These are phyloP conservation scores for Lynx canadensis DNA, from an alignment of 2,113 vertebrate species.

Conservation along the genomic window DNA sequence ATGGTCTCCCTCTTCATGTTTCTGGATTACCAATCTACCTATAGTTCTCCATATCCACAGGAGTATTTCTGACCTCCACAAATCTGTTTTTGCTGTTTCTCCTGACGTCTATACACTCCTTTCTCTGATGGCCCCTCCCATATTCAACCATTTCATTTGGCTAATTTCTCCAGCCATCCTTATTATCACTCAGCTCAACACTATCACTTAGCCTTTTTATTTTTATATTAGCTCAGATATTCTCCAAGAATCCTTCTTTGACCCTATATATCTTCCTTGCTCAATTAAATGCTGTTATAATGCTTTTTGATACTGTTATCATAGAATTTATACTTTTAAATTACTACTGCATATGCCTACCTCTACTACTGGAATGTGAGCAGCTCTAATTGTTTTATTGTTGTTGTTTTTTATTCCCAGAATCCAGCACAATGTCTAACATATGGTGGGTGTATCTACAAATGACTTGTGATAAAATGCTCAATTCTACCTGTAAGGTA, in stretches of 20 bases:
- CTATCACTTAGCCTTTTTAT: neutral
- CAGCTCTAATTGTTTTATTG: neutral
- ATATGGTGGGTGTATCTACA: neutral
- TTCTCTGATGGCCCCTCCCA: accelerated
- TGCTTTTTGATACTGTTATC: neutral
- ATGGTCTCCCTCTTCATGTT: neutral
- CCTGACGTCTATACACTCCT: neutral
- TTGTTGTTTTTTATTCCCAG: neutral
- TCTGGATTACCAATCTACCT: neutral
- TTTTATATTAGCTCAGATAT: neutral
- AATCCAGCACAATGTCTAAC: neutral
- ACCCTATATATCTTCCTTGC: neutral
- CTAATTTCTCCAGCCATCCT: neutral
- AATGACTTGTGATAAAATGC: neutral
- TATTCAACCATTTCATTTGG: neutral
- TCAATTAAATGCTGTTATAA: neutral
- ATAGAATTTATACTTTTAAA: neutral
- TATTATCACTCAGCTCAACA: neutral
- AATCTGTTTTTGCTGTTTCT: neutral
- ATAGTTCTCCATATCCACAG: neutral
- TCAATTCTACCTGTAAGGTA: neutral
- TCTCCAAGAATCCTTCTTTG: neutral
- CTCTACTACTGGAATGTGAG: neutral
- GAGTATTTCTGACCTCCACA: neutral
- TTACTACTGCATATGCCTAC: neutral